These are phyloP conservation scores for Sus scrofa DNA, from an alignment of 2,113 vertebrate genomes.

Conservation along the genomic window DNA sequence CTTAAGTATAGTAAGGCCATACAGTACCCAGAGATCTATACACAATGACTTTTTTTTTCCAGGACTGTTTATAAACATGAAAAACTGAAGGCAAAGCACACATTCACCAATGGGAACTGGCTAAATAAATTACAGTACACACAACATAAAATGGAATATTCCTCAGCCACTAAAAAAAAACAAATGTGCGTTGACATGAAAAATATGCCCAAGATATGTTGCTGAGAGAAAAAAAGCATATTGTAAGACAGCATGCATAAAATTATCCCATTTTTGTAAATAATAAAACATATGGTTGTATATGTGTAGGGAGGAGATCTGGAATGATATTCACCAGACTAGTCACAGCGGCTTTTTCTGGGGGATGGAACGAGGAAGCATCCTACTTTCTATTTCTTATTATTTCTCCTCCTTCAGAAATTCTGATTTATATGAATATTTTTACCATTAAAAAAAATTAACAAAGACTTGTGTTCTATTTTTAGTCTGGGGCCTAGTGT, in stretches of 20 bases:
- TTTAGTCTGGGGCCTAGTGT: conserved; percentile 8
- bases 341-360: neutral
- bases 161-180: conserved; percentile 30
- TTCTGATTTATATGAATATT: conserved; percentile 16
- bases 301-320: neutral
- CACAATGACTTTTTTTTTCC: neutral
- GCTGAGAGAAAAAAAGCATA: neutral
- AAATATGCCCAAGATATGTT: conserved; percentile 16
- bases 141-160: conserved; percentile 39
- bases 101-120: neutral
- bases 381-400: conserved; percentile 38
- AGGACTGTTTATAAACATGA: neutral
- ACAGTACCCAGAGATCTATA: neutral
- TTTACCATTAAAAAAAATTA: conserved; percentile 58
- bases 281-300: conserved; percentile 36
- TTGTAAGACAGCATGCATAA: conserved; percentile 46
- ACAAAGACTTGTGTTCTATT: conserved; percentile 21
- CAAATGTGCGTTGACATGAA: conserved; percentile 1
- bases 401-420: conserved; percentile 36
- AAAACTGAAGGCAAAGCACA: neutral
- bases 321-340: neutral
- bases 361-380: neutral
- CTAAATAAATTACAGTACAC: conserved; percentile 41
- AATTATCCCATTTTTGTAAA: conserved; percentile 45
- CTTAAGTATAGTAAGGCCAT: neutral